Conservation (phyloP, 2,888 invertebrate genomes). For the Drosophila tanythrix region DNA sequence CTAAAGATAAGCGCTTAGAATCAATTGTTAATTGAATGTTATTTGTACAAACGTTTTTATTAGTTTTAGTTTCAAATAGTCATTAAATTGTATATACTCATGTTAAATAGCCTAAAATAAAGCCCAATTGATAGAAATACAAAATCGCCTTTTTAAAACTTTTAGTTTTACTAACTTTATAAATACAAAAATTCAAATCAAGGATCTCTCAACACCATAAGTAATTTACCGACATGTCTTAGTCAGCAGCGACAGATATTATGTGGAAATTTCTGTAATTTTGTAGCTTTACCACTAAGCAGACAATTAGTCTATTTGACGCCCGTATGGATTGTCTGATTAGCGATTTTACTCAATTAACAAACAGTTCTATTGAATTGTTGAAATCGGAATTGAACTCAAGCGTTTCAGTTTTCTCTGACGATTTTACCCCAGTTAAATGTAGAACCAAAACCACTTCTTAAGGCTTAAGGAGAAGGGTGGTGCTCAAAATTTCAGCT, state of each 20-base stretch:
- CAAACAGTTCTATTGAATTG: background rate
- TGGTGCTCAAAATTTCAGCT: background rate
- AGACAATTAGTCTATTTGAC: too few species aligned
- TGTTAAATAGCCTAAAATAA: constrained; percentile 25
- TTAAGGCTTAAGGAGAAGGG: background rate
- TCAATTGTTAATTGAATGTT: constrained; percentile 16
- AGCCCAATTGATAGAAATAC: background rate
- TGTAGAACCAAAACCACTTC: too few species aligned
- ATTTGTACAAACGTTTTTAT: constrained; percentile 48
- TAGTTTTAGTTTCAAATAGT: constrained; percentile 16
- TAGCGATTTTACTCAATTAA: background rate
- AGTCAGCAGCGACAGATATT: background rate
- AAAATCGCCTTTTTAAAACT: background rate
- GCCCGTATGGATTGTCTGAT: too few species aligned
- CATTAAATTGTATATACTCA: constrained; percentile 2
- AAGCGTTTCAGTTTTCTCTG: background rate
- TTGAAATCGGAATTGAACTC: background rate
- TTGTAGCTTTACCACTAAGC: background rate
- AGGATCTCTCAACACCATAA: background rate
- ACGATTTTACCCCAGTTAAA: too few species aligned
- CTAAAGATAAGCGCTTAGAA: constrained; percentile 52
- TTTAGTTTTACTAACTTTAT: background rate
- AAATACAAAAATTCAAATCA: background rate
- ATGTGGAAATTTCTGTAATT: background rate
- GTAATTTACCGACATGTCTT: background rate